Base-by-base conservation (phyloP, 2,113 vertebrate genomes). In the Psettodes erumei region DNA sequence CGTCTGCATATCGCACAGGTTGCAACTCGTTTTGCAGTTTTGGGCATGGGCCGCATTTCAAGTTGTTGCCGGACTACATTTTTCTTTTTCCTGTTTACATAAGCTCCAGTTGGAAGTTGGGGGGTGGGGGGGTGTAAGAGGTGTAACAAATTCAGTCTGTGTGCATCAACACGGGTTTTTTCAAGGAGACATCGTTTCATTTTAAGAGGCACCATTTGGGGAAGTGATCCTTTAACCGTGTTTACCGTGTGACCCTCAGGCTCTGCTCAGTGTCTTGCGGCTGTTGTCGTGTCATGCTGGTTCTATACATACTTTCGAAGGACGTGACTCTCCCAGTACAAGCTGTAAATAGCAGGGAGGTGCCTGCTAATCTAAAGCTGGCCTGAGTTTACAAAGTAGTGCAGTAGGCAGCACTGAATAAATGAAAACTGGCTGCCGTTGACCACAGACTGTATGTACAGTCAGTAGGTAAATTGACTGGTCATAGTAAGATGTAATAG, bases 331-430 rank as follows among this genome's bases (percentile, higher is more conserved):
- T 43, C 6, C 67, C 27, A 15, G 65, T 47, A 3, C 43, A 21
- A 15, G 75, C 86, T 85, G 40, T 63, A 87, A 89, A 86, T 90
- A 88, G 74, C 65, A 75, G 37, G 16, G 51, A 71, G 51, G 25
- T 53, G 42, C 11, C 47, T 23, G 37, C 35, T 75, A 71, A 82
- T 81, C 82, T 74, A 61, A 85, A 58, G 60, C 77, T 79, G 71
- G 28, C 51, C 55, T 88, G 18, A 33, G n/a, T 77, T 71, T 61
- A 58, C 67, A 53, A 13, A 32, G 47, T 23, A 61, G 27, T 50
- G 18, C 48, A 2, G 12, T 19, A 9, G 1, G n/a, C 47, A 2
- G 27, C 13, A 8, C 23, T 28, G 53, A 28, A 11, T 12, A 10
- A 27, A 51, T 48, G 47, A n/a, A n/a, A n/a, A n/a, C n/a, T n/a